Evolutionary conservation across 2,888 invertebrate species (phyloP), one percentile per base, ranked within the genome.

Genomic region (Tryphoninae sp.): DNA sequence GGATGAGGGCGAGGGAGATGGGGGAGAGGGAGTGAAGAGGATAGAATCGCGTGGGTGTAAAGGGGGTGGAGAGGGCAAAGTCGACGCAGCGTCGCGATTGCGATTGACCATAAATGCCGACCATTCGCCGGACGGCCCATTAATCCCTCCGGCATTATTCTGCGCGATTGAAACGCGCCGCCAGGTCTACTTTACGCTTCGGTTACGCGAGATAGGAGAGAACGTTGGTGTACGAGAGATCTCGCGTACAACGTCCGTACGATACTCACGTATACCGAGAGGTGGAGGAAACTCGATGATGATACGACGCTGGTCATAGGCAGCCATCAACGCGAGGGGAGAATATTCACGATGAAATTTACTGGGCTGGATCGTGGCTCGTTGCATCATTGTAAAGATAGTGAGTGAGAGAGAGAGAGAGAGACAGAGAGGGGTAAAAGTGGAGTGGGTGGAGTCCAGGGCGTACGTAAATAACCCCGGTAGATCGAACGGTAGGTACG

Each of bases 31-130:
- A 61, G 53, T 23, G 55, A 22, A 19, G 55, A n/a, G 13, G 49
- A 13, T 64, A 11, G 59, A 58, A 42, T 58, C 49, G 62, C 33
- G 26, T 61, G 59, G 61, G 23, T 26, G 62, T 26, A 26, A 26
- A 9, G 19, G 16, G 42, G 6, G 55, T 22, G 59, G 58, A 16
- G 59, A 74, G 45, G 40, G 80, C 40, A 67, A 71, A 68, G 61
- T 61, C 65, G 67, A 73, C 65, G 59, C 49, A 61, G 58, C 72
- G 76, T 67, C 82, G 79, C 80, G 82, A 84, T 83, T 80, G 79
- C 82, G 80, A 85, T 84, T 82, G 85, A 84, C 85, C 84, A 83
- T 85, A 85, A 85, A 85, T 75, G 84, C 83, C 81, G 79, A 84
- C 84, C 83, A 77, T 84, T 81, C 78, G 75, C 81, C 68, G 67